Base-by-base conservation (phyloP, 2,888 invertebrate species). In the Anthoptus insignis region DNA sequence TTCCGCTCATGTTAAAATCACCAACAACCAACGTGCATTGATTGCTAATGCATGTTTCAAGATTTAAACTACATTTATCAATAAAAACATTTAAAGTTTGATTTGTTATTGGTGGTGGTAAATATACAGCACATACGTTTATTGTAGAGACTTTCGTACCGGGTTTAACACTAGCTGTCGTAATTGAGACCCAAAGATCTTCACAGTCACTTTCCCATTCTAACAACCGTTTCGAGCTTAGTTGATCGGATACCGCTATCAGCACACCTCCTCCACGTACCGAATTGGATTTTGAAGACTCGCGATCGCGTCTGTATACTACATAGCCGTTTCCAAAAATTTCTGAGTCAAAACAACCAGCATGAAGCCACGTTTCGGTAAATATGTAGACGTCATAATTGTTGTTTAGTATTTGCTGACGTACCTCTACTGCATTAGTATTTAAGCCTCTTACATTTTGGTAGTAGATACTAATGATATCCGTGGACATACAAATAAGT, bases 181-280 rank as follows among this genome's bases (percentile, higher is more conserved):
- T 21, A 45, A 45, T 45, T 19, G 45, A 45, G 5, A 45, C 32
- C 45, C 45, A 19, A 19, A 45, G 22, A 19, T 45, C 37, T 14
- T 37, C 37, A n/a, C 37, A 37, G 2, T 37, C 37, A 37, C n/a
- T 37, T 37, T 37, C 68, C 65, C 65, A 71, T 9, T 49, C 53
- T 9, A 2, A 16, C 0, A 54, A 21, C 7, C 68, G 50, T 9
- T 47, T 53, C 24, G 70, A 68, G 0, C 45, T 11, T 0, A 65
- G 16, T n/a, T 45, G 29, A 6, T 59, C 56, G 1, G 52, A 56
- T 4, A 71, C 66, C 1, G 71, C 69, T 16, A 71, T 67, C 14
- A 69, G 45, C 7, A 71, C 72, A 2, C 70, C 70, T 8, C 72
- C 72, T n/a, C 72, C 72, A 6, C 58, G 57, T 16, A 50, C 64